phyloP scores from a whole-genome alignment of 2,797 vertebrate species.

The Spizella passerina region DNA sequence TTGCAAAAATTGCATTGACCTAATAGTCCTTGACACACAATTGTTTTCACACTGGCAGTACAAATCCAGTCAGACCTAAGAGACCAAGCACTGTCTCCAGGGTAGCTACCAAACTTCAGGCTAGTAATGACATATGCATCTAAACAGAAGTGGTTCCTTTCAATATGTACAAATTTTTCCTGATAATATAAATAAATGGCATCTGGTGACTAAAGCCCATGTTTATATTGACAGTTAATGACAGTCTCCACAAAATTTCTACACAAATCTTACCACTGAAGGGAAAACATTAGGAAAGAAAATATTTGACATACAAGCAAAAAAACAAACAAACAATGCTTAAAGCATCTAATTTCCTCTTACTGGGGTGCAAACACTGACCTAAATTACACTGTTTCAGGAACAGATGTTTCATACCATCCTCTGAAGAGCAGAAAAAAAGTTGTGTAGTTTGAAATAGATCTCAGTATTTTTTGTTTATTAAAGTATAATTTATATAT shows the following conservation, averaged over 20 bases:
- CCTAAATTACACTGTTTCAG: not conserved
- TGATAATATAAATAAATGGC: not conserved
- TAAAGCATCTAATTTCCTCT: not conserved
- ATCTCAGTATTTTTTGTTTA: not conserved
- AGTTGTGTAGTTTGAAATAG: not conserved
- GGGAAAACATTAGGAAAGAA: not conserved
- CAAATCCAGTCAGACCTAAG: not conserved
- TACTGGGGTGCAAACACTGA: not conserved
- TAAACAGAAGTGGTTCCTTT: not conserved
- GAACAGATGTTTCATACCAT: not conserved
- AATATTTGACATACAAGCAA: not conserved
- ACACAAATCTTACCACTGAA: not conserved
- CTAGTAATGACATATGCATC: not conserved
- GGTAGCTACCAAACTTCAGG: not conserved
- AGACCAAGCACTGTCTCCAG: not conserved
- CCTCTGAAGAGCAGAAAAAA: not conserved
- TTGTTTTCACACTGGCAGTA: not conserved
- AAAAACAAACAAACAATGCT: not conserved
- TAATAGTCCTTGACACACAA: not conserved
- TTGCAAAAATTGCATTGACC: not conserved
- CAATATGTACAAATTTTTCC: not conserved
- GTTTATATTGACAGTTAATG: not conserved
- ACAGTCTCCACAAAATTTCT: not conserved
- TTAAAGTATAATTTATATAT: not conserved
- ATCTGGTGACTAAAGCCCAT: not conserved